These are phyloP conservation scores for Drosophila yooni DNA, from an alignment of 2,888 invertebrate genomes.

Conservation along the genomic window DNA sequence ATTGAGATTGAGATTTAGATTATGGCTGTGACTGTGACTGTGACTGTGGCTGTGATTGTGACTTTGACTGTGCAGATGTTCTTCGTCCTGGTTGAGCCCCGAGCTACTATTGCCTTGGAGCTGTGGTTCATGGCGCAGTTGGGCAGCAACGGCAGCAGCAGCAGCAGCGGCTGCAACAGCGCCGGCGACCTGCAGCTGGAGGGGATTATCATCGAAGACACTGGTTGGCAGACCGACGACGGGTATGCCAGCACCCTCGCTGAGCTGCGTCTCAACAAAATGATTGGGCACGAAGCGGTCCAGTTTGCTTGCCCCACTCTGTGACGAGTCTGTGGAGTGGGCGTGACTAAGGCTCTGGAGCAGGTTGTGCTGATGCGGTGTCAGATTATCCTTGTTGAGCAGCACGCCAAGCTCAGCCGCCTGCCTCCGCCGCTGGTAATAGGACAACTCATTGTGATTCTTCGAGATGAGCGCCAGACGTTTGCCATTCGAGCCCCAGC, in stretches of 20 bases:
- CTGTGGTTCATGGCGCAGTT: slow-evolving; percentile 54
- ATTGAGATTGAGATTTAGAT: slow-evolving; percentile 29
- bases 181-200: slow-evolving; percentile 66
- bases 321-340: slow-evolving; percentile 81
- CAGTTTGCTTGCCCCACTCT: slow-evolving; percentile 80
- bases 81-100: slow-evolving; percentile 23
- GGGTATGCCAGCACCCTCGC: slow-evolving; percentile 59
- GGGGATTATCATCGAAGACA: slow-evolving; percentile 66
- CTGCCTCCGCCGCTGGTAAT: slow-evolving; percentile 84
- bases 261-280: slow-evolving; percentile 84
- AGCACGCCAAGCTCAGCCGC: slow-evolving; percentile 82
- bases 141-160: slow-evolving; percentile 59
- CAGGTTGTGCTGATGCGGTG: slow-evolving; percentile 73
- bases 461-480: slow-evolving; percentile 82
- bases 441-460: slow-evolving; percentile 83
- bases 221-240: slow-evolving; percentile 33
- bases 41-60: slow-evolving; percentile 36
- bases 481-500: slow-evolving; percentile 84
- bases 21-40: slow-evolving; percentile 38
- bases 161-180: slow-evolving; percentile 68
- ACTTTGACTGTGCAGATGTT: slow-evolving; percentile 32
- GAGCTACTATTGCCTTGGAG: slow-evolving; percentile 18
- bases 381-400: slow-evolving; percentile 78
- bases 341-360: slow-evolving; percentile 75
- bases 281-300: slow-evolving; percentile 84